These are phyloP conservation scores for Drosophila picticornis DNA, from an alignment of 2,888 invertebrate species.

Conservation along the genomic window DNA sequence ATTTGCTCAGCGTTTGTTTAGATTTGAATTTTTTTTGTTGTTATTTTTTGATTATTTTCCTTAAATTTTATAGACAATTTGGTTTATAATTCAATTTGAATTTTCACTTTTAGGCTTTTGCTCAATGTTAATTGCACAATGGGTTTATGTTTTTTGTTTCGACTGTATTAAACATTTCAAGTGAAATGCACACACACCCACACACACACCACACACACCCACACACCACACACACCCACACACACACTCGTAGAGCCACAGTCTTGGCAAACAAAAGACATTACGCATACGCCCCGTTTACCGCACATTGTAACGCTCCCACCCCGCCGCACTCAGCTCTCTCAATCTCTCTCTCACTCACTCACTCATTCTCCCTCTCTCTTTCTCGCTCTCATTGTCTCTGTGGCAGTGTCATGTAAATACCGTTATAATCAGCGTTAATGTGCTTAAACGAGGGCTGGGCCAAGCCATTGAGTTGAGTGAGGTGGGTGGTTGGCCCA, in stretches of 20 bases:
- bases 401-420: conserved; percentile 59
- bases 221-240: not conserved
- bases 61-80: conserved; percentile 39
- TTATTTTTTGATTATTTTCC: not conserved
- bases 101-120: conserved; percentile 36
- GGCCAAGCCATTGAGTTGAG: conserved; percentile 8
- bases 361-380: too few relatives aligned
- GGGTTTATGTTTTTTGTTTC: conserved; percentile 30
- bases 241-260: not conserved
- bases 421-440: conserved; percentile 75
- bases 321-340: not conserved
- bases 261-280: conserved; percentile 25
- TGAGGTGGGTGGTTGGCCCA: conserved; percentile 1
- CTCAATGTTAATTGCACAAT: conserved; percentile 36
- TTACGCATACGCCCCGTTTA: conserved; percentile 68
- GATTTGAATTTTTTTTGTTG: conserved; percentile 23
- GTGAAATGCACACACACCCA: conserved; percentile 12
- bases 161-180: conserved; percentile 42
- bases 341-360: not conserved
- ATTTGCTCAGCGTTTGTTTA: conserved; percentile 42
- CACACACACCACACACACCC: not conserved
- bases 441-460: conserved; percentile 69
- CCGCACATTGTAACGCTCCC: conserved; percentile 5
- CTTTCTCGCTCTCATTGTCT: not conserved
- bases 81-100: conserved; percentile 48